Base-by-base conservation (phyloP, 2,113 vertebrate genomes). In the Albula glossodonta region DNA sequence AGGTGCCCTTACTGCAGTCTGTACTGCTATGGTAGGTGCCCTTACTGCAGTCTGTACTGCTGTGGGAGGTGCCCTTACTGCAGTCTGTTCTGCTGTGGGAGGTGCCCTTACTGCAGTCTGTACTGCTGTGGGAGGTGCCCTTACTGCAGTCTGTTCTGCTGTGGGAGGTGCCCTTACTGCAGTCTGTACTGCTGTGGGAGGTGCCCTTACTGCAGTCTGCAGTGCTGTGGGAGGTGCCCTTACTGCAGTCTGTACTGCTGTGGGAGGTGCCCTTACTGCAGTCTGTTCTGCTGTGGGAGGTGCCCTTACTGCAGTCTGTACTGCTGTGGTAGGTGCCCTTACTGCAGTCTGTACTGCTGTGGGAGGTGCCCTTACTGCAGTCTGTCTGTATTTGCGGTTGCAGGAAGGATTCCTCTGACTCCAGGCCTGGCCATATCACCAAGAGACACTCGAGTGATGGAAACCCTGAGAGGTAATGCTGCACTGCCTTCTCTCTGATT, bases 371-470 rank as follows among this genome's bases (percentile, higher is more conserved):
- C 74, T 19, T 41, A 83, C 11, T 31, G 10, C 11, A 19, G 22
- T 7, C 12, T 15, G 5, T 15, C 13, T 86, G 81, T 81, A 5
- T 85, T 10, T 84, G 80, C 85, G 78, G 80, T 60, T 91, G 49
- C 83, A 96, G 95, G 87, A 96, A 93, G 88, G 94, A 95, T 41
- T 94, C 94, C 1, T 83, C 88, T 8, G 94, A 96, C 79, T 91
- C 89, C 0, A 95, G 93, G 85, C 84, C 92, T 11, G 80, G 81
- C 15, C 94, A 89, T 7, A 86, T 82, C 57, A 88, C 86, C 7
- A 90, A 90, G 89, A 91, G 91, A 19, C 92, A 84, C 2, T 93
- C 89, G 7, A 81, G 79, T 0, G 74, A 94, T 10, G 50, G 90
- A 81, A 94, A 88, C 90, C 56, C 49, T 0, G 93, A 96, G 80